Evolutionary conservation across 1,140 invertebrate genomes (phyloP).

Genomic region (Notospermus geniculatus): DNA sequence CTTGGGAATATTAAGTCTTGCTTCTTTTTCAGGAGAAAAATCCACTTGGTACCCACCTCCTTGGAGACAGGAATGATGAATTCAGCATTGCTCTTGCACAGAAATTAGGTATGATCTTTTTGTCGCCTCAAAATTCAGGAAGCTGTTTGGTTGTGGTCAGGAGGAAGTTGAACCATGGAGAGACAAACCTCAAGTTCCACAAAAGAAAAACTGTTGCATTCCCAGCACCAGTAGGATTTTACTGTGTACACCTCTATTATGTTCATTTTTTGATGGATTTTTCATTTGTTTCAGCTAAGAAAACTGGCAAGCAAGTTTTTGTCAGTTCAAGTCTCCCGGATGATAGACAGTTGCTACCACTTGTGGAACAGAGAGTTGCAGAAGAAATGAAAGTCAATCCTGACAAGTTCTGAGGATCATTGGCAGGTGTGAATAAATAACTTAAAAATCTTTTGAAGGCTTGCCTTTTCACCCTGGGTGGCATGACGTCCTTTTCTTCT

Average conservation of each 20-base stretch:
- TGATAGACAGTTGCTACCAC: conserved; percentile 27
- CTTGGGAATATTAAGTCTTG: too few relatives aligned
- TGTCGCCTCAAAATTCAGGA: neutral
- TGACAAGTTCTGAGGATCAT: conserved; percentile 28
- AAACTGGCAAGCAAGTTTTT: conserved; percentile 40
- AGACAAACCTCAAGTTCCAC: too few relatives aligned
- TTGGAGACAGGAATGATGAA: conserved; percentile 2
- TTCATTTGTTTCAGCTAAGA: conserved; percentile 30
- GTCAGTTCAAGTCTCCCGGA: conserved; percentile 31
- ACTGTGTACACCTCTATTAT: too few relatives aligned
- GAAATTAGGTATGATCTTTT: neutral
- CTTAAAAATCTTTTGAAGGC: too few relatives aligned
- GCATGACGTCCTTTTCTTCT: too few relatives aligned
- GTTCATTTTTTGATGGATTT: too few relatives aligned
- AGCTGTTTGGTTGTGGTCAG: too few relatives aligned
- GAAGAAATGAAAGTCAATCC: conserved; percentile 36
- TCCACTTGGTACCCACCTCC: conserved; percentile 2
- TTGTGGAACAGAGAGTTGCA: conserved; percentile 37
- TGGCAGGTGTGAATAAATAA: neutral
- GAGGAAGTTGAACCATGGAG: too few relatives aligned
- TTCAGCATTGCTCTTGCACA: neutral
- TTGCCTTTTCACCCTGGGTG: too few relatives aligned
- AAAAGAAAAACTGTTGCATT: too few relatives aligned
- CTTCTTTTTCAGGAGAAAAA: conserved; percentile 7
- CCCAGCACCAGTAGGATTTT: too few relatives aligned